A percentile compares a stretch with the other conserved stretches of the same genome.
Evolutionary conservation across 2,888 invertebrate genomes (phyloP).

Genomic region (Chrysolina americana): DNA sequence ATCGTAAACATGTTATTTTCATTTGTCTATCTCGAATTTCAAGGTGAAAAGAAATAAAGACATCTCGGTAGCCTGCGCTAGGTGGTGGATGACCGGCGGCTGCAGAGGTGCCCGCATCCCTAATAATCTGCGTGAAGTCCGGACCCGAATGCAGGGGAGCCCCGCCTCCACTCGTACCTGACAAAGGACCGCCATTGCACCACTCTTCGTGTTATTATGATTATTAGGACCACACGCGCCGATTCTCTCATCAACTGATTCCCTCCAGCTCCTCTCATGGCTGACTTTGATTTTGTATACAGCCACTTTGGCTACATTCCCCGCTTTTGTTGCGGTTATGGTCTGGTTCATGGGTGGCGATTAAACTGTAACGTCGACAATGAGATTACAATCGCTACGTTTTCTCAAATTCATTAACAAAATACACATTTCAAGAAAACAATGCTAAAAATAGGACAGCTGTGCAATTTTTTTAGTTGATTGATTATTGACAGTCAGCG

Average conservation of each 20-base stretch:
- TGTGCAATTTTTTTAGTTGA: no score
- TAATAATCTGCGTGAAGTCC: conserved; percentile 54
- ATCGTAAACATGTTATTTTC: neutral
- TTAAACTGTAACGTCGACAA: neutral
- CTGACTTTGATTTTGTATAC: conserved; percentile 53
- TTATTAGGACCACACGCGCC: conserved; percentile 62
- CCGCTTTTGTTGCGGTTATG: conserved; percentile 44
- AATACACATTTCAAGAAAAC: no score
- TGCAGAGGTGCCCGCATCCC: conserved; percentile 50
- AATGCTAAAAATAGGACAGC: no score
- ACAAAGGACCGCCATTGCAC: conserved; percentile 65
- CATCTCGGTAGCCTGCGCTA: conserved; percentile 27
- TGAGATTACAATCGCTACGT: neutral
- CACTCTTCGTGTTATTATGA: conserved; percentile 64
- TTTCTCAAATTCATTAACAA: no score
- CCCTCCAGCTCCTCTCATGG: conserved; percentile 52
- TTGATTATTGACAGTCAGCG: no score
- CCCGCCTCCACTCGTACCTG: conserved; percentile 56
- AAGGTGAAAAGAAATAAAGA: neutral
- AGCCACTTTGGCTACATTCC: conserved; percentile 50
- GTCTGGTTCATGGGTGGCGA: conserved; percentile 31
- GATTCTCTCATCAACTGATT: conserved; percentile 61
- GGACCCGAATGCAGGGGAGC: conserved; percentile 46
- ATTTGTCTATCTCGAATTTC: neutral
- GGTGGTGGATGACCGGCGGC: conserved; percentile 38